Evolutionary conservation across 2,888 invertebrate species (phyloP).

Genomic region (Gastracanthus pulcherrimus): DNA sequence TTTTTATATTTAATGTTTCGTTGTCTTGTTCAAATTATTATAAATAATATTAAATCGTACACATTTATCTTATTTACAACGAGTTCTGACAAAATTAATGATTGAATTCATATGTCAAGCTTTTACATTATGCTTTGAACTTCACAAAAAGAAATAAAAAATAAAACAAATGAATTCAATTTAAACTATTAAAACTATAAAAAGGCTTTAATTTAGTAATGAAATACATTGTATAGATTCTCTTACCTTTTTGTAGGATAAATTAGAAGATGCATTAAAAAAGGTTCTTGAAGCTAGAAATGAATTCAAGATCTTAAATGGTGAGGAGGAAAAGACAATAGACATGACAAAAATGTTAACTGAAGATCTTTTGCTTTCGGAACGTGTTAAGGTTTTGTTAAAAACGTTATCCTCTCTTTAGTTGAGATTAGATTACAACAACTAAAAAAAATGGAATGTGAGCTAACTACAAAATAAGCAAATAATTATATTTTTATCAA

Average conservation of each 20-base stretch:
- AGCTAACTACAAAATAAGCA: not conserved
- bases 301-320: conserved; percentile 58
- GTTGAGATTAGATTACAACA: no score
- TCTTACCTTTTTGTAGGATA: conserved; percentile 61
- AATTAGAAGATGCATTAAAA: conserved; percentile 64
- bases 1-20: no score
- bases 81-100: no score
- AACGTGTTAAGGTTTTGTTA: conserved; percentile 63
- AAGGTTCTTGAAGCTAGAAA: conserved; percentile 65
- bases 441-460: not conserved
- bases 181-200: no score
- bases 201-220: not conserved
- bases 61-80: no score
- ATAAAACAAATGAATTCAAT: no score
- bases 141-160: no score
- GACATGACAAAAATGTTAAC: conserved; percentile 61
- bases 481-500: not conserved
- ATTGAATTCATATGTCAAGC: no score
- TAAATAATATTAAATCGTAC: no score
- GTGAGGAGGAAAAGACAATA: conserved; percentile 56
- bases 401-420: conserved; percentile 58
- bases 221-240: not conserved
- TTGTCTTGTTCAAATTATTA: no score
- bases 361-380: conserved; percentile 63
- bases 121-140: no score